A percentile compares a stretch with the other conserved stretches of the same genome.
Evolutionary conservation across 2,888 invertebrate genomes (phyloP).

Genomic region (Miltochrista miniata): DNA sequence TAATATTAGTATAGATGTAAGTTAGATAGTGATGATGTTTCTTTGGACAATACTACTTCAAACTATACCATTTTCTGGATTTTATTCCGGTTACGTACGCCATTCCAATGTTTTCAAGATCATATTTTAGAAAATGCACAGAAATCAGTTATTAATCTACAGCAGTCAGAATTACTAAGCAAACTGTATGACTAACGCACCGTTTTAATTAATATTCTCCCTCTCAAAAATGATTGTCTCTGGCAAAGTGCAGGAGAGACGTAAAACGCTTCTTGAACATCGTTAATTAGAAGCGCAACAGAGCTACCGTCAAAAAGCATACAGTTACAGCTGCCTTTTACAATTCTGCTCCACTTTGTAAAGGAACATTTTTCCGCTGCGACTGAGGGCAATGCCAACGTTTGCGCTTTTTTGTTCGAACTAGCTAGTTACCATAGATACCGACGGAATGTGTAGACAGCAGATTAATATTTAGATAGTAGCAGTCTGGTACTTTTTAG

Average conservation of each 20-base stretch:
- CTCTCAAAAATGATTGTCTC: slow-evolving; percentile 15
- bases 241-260: slow-evolving; percentile 23
- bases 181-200: neutral
- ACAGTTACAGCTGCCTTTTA: slow-evolving; percentile 54
- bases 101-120: too few relatives aligned
- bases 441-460: too few relatives aligned
- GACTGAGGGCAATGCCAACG: slow-evolving; percentile 42
- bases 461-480: too few relatives aligned
- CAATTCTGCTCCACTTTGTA: slow-evolving; percentile 46
- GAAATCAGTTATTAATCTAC: too few relatives aligned
- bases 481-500: too few relatives aligned
- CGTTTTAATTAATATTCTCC: slow-evolving; percentile 12
- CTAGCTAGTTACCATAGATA: slow-evolving; percentile 34
- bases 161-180: too few relatives aligned
- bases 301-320: slow-evolving; percentile 39
- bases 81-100: too few relatives aligned
- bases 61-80: too few relatives aligned
- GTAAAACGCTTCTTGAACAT: slow-evolving; percentile 40
- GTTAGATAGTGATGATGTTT: too few relatives aligned
- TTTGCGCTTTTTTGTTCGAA: slow-evolving; percentile 44
- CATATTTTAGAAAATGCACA: too few relatives aligned
- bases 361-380: slow-evolving; percentile 52
- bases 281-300: slow-evolving; percentile 60
- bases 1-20: too few relatives aligned
- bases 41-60: too few relatives aligned